A percentile compares a stretch with the other conserved stretches of the same genome.
Conservation (phyloP, 1,140 invertebrate species). For the Drosophila guanche region DNA sequence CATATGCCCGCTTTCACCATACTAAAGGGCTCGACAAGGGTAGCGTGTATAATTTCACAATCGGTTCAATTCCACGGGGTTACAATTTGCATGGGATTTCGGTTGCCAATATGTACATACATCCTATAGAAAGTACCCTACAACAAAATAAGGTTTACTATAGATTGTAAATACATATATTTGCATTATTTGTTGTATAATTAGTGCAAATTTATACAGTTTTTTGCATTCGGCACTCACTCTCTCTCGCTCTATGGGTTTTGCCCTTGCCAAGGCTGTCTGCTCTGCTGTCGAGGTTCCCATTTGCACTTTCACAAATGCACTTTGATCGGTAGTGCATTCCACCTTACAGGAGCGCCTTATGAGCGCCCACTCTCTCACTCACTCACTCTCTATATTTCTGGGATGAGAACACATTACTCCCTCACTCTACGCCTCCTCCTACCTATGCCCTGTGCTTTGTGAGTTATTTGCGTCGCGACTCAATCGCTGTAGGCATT, state of each 20-base stretch:
- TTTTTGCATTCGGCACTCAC: slow-evolving; percentile 23
- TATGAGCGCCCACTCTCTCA: neutral
- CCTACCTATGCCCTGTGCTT: slow-evolving; percentile 30
- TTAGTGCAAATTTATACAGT: slow-evolving; percentile 25
- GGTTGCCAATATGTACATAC: neutral
- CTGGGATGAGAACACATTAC: neutral
- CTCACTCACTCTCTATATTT: slow-evolving; percentile 8
- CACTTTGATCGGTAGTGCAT: too few species aligned
- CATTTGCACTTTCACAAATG: too few species aligned
- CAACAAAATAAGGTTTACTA: slow-evolving; percentile 3
- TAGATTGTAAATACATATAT: slow-evolving; percentile 9
- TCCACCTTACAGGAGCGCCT: too few species aligned
- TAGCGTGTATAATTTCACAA: slow-evolving; percentile 26
- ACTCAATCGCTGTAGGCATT: slow-evolving; percentile 24
- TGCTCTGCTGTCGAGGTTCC: too few species aligned
- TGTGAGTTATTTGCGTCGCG: slow-evolving; percentile 69
- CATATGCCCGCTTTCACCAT: neutral
- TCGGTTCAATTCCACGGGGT: slow-evolving; percentile 39
- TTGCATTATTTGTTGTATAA: slow-evolving; percentile 16
- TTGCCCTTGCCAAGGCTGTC: too few species aligned
- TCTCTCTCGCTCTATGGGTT: slow-evolving; percentile 3
- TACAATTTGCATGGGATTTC: slow-evolving; percentile 27
- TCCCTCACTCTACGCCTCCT: slow-evolving; percentile 21
- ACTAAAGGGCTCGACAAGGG: slow-evolving; percentile 1
- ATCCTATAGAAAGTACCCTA: slow-evolving; percentile 7